phyloP scores from a whole-genome alignment of 2,797 vertebrate genomes.

The Craterocephalus amniculus region DNA sequence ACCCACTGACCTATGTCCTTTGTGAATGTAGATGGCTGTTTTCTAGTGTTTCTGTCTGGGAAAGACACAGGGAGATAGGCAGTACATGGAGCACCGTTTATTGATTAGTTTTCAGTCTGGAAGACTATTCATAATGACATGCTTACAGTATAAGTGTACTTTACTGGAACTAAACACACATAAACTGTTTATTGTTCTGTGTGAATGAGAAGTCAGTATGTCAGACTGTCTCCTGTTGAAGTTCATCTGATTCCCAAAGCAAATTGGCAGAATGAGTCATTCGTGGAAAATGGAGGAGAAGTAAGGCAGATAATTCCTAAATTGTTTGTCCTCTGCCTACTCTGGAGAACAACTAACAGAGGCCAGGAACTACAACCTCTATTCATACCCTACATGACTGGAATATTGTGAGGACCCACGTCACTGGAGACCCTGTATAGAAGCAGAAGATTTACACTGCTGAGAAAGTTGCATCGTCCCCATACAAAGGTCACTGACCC shows the following conservation, averaged over 20 bases:
- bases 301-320: slow-evolving; percentile 61
- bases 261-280: slow-evolving; percentile 63
- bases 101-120: slow-evolving; percentile 7
- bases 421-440: slow-evolving; percentile 62
- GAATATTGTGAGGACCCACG: slow-evolving; percentile 67
- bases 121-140: slow-evolving; percentile 15
- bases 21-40: slow-evolving; percentile 41
- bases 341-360: slow-evolving; percentile 68
- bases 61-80: neutral
- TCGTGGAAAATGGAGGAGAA: slow-evolving; percentile 54
- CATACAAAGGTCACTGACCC: slow-evolving; percentile 54
- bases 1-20: slow-evolving; percentile 59
- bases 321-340: slow-evolving; percentile 71
- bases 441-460: slow-evolving; percentile 57
- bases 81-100: neutral
- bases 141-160: slow-evolving; percentile 40
- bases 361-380: slow-evolving; percentile 54
- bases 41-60: slow-evolving; percentile 37
- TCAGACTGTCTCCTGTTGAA: slow-evolving; percentile 42
- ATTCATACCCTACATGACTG: slow-evolving; percentile 77
- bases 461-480: slow-evolving; percentile 62
- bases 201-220: slow-evolving; percentile 41
- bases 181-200: slow-evolving; percentile 28
- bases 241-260: slow-evolving; percentile 42
- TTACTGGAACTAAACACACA: slow-evolving; percentile 34